phyloP scores from a whole-genome alignment of 2,797 vertebrate genomes.

The Ispidina lecontei region DNA sequence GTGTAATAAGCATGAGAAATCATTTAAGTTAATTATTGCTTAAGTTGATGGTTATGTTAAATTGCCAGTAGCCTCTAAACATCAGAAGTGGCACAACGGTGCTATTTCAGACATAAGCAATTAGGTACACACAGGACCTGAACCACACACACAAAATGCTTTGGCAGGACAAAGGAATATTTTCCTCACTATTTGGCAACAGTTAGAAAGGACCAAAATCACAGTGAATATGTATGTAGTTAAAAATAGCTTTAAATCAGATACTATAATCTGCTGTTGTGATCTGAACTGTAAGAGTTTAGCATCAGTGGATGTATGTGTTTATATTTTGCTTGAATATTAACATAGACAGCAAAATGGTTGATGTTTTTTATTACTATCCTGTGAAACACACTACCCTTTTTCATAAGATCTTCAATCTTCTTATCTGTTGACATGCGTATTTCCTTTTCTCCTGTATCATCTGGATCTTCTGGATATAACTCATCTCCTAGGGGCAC shows the following conservation, averaged over 20 bases:
- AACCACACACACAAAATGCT: not conserved
- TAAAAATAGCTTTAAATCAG: not conserved
- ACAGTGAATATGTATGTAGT: not conserved
- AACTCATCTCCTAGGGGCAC: conserved; percentile 77
- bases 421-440: conserved; percentile 71
- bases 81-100: not conserved
- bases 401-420: conserved; percentile 74
- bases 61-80: not conserved
- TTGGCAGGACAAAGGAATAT: not conserved
- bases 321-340: conserved; percentile 68
- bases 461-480: conserved; percentile 77
- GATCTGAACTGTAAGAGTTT: not conserved
- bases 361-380: conserved; percentile 26
- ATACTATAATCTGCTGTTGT: conserved; percentile 61
- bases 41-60: not conserved
- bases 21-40: not conserved
- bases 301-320: conserved; percentile 69
- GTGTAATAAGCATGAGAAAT: not conserved
- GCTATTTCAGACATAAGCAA: not conserved
- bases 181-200: not conserved
- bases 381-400: conserved; percentile 69
- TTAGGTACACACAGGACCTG: not conserved
- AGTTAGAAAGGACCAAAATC: not conserved
- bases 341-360: conserved; percentile 55
- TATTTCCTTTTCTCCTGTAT: conserved; percentile 59